Base-by-base conservation (phyloP, 2,888 invertebrate species). In the Epirrhoe tristata region DNA sequence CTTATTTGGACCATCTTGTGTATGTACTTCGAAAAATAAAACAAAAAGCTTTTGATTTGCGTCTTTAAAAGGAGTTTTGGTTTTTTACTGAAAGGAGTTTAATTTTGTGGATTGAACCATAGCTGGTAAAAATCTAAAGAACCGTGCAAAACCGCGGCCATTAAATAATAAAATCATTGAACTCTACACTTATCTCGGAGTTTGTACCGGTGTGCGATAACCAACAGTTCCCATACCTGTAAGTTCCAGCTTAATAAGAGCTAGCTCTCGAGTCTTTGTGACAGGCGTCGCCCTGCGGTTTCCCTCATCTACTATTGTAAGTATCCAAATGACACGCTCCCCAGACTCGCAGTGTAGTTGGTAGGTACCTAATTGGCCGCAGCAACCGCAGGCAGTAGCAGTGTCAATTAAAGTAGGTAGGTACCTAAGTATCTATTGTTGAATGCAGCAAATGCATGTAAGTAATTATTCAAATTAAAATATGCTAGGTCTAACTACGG, bases 241-340 rank as follows among this genome's bases (percentile, higher is more conserved):
- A 54, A 36, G 61, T 50, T 6, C 24, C 36, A 12, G 55, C 61
- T 50, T 24, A 17, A 48, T 55, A 48, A 32, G 46, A 31, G 34
- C 16, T 12, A 56, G 65, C 56, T 10, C 56, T 63, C 52, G 32
- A 36, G 52, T 36, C 63, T 63, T 63, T 63, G 58, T 63, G 51
- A 55, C 39, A 48, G 34, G 53, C 43, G 48, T 54, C 36, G 24
- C 31, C 58, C 48, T 48, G 53, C 31, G 58, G 58, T 64, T 64
- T 54, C 17, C 39, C 58, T 64, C 50, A 31, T 58, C 58, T 58
- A 24, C 53, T 54, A 54, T 64, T 64, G 48, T n/a, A n/a, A n/a
- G n/a, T 54, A 54, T 14, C 24, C 24, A 48, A 57, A 63, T 53
- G 54, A 39, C 58, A 50, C 58, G 58, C 53, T 55, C 39, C 34